Base-by-base conservation (phyloP, 2,113 vertebrate genomes). In the Callospermophilus lateralis region DNA sequence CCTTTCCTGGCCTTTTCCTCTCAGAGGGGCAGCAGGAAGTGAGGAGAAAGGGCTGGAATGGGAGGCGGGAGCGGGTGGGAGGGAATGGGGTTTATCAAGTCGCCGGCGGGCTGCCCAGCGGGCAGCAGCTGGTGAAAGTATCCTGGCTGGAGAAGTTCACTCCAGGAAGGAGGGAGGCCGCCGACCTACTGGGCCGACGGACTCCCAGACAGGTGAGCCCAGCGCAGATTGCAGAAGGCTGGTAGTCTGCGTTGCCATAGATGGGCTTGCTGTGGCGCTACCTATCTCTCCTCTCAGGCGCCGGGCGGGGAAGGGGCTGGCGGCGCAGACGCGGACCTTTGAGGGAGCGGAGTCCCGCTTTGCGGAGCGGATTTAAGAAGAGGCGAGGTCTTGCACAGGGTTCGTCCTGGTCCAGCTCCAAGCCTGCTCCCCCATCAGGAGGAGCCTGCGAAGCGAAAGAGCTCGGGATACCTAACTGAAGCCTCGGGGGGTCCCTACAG, bases 1-100 rank as follows among this genome's bases (percentile, higher is more conserved):
- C 89, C 61, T 30, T 89, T 95, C 88, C 92, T 78, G 94, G 92
- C 95, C 96, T 81, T 95, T 97, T 98, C 97, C 97, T 93, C 77
- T 96, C 68, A 0, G 84, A 97, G 96, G 97, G 96, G 96, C 97
- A 97, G 97, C 97, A 98, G 98, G 98, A 98, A 98, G 96, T 97
- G 96, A 95, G 92, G 94, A 97, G 90, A 98, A 98, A 97, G 94
- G 96, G 86, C 79, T 81, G 93, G 95, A 92, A 86, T 89, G 94
- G 96, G 95, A 97, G 94, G 93, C 89, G 90, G 97, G 97, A 94
- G 77, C 32, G 19, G 67, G 84, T 94, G 94, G 95, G 95, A 97
- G 88, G 97, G 97, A 96, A 97, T 96, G 95, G 95, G 63, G 90
- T 95, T 97, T 97, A 97, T 96, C 95, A 95, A 96, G 84, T 89